Base-by-base conservation (phyloP, 2,888 invertebrate species). In the Tortrix viridana region DNA sequence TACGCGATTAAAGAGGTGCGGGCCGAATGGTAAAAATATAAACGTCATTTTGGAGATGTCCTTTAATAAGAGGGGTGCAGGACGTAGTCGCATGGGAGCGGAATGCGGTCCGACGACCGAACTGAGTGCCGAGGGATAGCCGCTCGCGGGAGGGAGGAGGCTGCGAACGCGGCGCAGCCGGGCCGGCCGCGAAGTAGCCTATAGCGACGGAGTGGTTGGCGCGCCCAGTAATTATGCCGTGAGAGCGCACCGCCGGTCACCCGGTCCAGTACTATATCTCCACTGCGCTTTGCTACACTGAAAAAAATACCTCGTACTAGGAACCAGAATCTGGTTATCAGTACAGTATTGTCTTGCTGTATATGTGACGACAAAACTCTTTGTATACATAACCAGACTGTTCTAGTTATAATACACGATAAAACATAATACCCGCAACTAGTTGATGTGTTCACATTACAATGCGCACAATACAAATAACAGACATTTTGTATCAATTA, bases 11-110 rank as follows among this genome's bases (percentile, higher is more conserved):
- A 32, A 32, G 12, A 12, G 12, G 32, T 26, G 3, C 9, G 26
- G 9, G 26, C 7, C 9, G 9, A 26, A 26, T 26, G 38, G 55
- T 46, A 46, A 85, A 85, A 85, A 85, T 86, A 83, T 86, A 85
- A 84, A 84, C 82, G 84, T 86, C 82, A 85, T 88, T 90, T 90
- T 81, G 85, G 88, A 78, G 83, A 84, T 82, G 80, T 85, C 84
- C 86, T 82, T 85, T 73, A 74, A 74, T 64, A 72, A 73, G 80
- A 80, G 82, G 81, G 82, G 81, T 80, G 79, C 82, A 82, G 85
- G 82, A 84, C 79, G 84, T 84, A 84, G 89, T 87, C 89, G 89
- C 88, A 88, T 92, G 91, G 91, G 91, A 92, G 91, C 84, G 91
- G 91, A 92, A 92, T 92, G 91, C 88, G 88, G 91, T 91, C 85